Evolutionary conservation across 2,113 vertebrate species (phyloP).

Genomic region (Rutilus rutilus): DNA sequence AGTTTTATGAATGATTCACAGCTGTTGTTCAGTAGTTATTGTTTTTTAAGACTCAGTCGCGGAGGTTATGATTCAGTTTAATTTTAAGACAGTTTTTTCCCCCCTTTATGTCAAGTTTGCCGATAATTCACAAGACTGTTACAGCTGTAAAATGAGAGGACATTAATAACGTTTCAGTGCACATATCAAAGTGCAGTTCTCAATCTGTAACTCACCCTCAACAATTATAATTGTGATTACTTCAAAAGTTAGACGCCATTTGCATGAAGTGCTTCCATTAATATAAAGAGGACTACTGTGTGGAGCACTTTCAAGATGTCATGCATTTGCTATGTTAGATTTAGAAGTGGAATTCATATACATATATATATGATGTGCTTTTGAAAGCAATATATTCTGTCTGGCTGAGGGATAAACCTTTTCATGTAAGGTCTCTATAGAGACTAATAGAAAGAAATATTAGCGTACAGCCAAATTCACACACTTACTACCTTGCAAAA

Average conservation of each 20-base stretch:
- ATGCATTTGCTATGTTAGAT: background rate
- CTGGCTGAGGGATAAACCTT: background rate
- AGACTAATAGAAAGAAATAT: background rate
- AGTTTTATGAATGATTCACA: background rate
- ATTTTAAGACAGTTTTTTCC: background rate
- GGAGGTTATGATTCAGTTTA: background rate
- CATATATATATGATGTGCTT: background rate
- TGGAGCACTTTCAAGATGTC: background rate
- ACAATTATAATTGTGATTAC: background rate
- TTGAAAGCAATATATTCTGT: conserved; percentile 1
- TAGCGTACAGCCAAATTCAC: background rate
- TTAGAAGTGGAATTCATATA: background rate
- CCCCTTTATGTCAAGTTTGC: background rate
- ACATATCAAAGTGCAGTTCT: background rate
- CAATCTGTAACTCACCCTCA: background rate
- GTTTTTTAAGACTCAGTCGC: background rate
- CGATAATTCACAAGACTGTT: background rate
- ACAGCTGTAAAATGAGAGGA: conserved; percentile 3
- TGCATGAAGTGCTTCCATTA: background rate
- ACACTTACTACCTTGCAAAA: conserved; percentile 15
- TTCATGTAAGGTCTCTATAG: background rate
- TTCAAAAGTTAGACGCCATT: background rate
- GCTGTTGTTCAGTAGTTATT: background rate
- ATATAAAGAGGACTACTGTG: background rate
- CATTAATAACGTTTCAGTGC: background rate